Evolutionary conservation across 1,140 invertebrate genomes (phyloP), one percentile per base, ranked within the genome.

Genomic region (Drosophila auraria): DNA sequence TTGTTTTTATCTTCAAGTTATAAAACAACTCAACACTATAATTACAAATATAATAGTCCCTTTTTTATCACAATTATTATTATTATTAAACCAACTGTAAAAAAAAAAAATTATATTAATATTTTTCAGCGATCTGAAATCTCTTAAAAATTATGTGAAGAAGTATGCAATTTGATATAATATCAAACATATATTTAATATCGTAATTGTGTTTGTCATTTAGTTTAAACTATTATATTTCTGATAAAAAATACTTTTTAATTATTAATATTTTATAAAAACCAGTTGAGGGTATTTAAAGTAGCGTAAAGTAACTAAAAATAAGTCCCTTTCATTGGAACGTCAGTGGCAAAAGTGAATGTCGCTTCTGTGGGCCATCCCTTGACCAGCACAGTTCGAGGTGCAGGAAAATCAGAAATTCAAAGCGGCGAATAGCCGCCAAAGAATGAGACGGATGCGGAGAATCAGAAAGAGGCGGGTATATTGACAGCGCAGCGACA

Each of bases 291-390:
- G 23, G 36, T 45, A 45, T 45, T 47, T 0, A 27, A 25, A 59
- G 14, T 20, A 23, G 1, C n/a, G 5, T 17, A 17, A 25, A 17
- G 11, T 20, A 23, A 30, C 4, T 47, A 1, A 6, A 20, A 36
- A 42, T 36, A 42, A 36, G 23, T 12, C 30, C 11, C 40, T 49
- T 36, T 45, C 49, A 76, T 59, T 59, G 63, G 54, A 38, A 60
- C 64, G 64, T 68, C 56, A 68, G 25, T 25, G 47, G 6, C 50
- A 86, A 76, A 86, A 86, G 83, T 87, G 83, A 87, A 87, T 73
- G 83, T 72, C 57, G 60, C 27, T 30, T 14, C 36, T 40, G 42
- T 56, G 54, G 64, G 53, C 63, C 61, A 56, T 78, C 65, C 83
- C 79, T 86, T 87, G 79, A 86, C 75, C 83, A 75, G 64, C 50